These are phyloP conservation scores for Ischnus inquisitorius DNA, from an alignment of 2,888 invertebrate species.

Conservation along the genomic window DNA sequence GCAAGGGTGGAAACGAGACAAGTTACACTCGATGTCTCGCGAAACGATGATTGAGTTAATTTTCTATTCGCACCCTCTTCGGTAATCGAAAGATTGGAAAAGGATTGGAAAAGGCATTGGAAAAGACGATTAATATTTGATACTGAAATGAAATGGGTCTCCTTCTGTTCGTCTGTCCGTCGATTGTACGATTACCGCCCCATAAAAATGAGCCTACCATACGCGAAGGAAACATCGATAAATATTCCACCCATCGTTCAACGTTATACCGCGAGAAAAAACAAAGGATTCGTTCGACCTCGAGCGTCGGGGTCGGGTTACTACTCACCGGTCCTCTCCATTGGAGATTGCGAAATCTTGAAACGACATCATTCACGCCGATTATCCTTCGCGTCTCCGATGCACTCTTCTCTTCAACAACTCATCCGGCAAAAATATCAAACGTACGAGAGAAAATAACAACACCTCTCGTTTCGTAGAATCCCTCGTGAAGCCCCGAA, in stretches of 20 bases:
- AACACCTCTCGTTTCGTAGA: no score
- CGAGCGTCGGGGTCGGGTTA: background rate
- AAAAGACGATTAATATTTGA: no score
- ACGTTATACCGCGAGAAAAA: background rate
- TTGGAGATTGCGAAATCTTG: slow-evolving; percentile 34
- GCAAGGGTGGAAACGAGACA: slow-evolving; percentile 34
- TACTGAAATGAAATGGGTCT: no score
- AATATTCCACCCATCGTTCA: background rate
- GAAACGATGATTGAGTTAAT: slow-evolving; percentile 37
- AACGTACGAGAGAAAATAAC: no score
- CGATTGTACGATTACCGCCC: no score
- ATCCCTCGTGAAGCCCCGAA: no score
- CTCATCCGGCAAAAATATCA: background rate
- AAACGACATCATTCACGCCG: slow-evolving; percentile 13
- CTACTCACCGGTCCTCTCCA: slow-evolving; percentile 50
- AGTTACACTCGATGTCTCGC: slow-evolving; percentile 6
- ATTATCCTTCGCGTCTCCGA: background rate
- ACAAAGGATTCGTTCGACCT: slow-evolving; percentile 5
- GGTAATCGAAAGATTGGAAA: background rate
- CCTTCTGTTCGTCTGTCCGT: no score
- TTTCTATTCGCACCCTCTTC: slow-evolving; percentile 3
- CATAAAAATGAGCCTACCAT: no score
- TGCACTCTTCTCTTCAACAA: background rate
- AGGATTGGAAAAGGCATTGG: background rate
- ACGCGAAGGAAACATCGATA: background rate